Percentiles rank a stretch among this genome's conserved stretches.
phyloP scores from a whole-genome alignment of 2,888 invertebrate species.

The Schizaphis graminum region DNA sequence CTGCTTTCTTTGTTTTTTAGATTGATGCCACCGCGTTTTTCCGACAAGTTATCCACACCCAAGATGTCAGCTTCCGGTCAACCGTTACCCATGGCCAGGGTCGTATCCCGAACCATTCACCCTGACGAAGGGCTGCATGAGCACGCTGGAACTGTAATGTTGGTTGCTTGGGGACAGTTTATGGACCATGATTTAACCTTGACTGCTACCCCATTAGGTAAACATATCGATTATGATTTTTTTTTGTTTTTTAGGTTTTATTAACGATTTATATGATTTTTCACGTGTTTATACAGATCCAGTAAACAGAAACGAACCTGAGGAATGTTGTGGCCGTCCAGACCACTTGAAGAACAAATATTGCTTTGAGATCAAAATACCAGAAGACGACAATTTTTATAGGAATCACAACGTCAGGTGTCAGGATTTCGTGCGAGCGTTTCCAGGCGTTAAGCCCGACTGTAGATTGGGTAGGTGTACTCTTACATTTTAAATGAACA shows the following conservation, averaged over 20 bases:
- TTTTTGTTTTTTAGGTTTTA: background rate
- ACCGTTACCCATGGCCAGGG: slow-evolving; percentile 83
- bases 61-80: slow-evolving; percentile 84
- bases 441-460: slow-evolving; percentile 88
- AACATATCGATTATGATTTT: slow-evolving; percentile 68
- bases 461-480: slow-evolving; percentile 81
- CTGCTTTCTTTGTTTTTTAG: slow-evolving; percentile 71
- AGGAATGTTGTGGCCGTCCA: slow-evolving; percentile 89
- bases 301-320: slow-evolving; percentile 88
- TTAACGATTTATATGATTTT: background rate
- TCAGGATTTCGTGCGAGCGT: slow-evolving; percentile 90
- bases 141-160: slow-evolving; percentile 93
- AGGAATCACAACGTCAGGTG: slow-evolving; percentile 86
- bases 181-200: slow-evolving; percentile 95
- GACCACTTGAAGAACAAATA: slow-evolving; percentile 89
- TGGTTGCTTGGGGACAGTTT: slow-evolving; percentile 95
- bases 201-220: slow-evolving; percentile 89
- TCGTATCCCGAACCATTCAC: slow-evolving; percentile 92
- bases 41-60: slow-evolving; percentile 88
- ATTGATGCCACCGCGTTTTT: slow-evolving; percentile 83
- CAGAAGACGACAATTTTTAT: slow-evolving; percentile 93
- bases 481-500: background rate
- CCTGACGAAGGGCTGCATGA: slow-evolving; percentile 94
- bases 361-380: slow-evolving; percentile 89
- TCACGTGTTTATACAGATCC: slow-evolving; percentile 77